Conservation (phyloP, 2,888 invertebrate genomes). For the Napeogenes sylphis region DNA sequence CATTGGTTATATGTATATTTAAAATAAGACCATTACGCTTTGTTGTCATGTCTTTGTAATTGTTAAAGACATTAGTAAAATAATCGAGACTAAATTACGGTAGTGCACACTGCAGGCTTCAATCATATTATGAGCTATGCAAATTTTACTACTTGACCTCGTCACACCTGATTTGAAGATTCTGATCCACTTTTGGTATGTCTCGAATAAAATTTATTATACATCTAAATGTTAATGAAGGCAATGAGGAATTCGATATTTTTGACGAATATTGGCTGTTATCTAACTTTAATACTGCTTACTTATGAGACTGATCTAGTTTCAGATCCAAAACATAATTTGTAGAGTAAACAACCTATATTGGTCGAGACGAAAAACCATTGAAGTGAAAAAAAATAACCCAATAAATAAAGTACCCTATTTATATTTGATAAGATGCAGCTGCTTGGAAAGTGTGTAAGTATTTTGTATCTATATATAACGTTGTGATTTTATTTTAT, state of each 20-base stretch:
- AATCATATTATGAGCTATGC: conserved; percentile 57
- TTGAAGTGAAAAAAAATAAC: conserved; percentile 27
- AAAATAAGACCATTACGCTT: too few relatives aligned
- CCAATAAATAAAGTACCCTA: conserved; percentile 14
- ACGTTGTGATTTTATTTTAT: not conserved
- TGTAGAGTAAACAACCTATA: conserved; percentile 51
- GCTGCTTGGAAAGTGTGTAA: conserved; percentile 46
- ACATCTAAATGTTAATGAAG: conserved; percentile 69
- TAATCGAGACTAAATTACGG: conserved; percentile 44
- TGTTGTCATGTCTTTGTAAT: not conserved
- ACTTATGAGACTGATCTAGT: conserved; percentile 61
- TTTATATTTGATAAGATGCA: conserved; percentile 38
- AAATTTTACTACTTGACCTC: conserved; percentile 62
- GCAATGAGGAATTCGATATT: conserved; percentile 58
- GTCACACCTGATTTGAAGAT: conserved; percentile 63
- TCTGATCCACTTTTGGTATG: conserved; percentile 67
- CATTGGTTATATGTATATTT: too few relatives aligned
- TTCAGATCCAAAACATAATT: conserved; percentile 62
- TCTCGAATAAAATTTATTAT: conserved; percentile 65
- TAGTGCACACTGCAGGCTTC: conserved; percentile 38
- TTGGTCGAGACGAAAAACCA: conserved; percentile 36
- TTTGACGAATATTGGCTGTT: conserved; percentile 55
- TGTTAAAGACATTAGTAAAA: conserved; percentile 8
- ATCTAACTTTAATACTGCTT: conserved; percentile 46
- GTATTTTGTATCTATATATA: conserved; percentile 33